A percentile compares a stretch with the other conserved stretches of the same genome.
These are phyloP conservation scores for Allolobophora icterica DNA, from an alignment of 2,888 invertebrate species.

Conservation along the genomic window DNA sequence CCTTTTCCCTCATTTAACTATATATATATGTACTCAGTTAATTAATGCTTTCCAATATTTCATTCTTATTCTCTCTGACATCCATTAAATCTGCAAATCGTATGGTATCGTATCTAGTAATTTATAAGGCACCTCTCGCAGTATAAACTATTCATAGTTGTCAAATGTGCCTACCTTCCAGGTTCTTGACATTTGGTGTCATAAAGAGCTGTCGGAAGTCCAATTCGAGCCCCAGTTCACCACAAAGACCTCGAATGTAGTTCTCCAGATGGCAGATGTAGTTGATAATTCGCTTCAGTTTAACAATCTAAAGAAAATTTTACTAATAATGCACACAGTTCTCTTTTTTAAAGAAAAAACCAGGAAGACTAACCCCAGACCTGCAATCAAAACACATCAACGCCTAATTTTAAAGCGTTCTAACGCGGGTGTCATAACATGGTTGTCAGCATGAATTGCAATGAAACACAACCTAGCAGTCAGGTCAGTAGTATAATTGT, in stretches of 20 bases:
- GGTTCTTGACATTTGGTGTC: slow-evolving; percentile 13
- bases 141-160: too few species aligned
- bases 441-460: not conserved
- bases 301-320: slow-evolving; percentile 54
- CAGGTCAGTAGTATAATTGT: not conserved
- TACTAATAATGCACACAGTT: not conserved
- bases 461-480: not conserved
- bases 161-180: not conserved
- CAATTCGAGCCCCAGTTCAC: slow-evolving; percentile 40
- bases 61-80: not conserved
- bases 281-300: slow-evolving; percentile 61
- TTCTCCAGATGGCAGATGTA: slow-evolving; percentile 60
- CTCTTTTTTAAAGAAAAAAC: not conserved
- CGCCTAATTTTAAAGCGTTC: too few species aligned
- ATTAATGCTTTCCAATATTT: not conserved
- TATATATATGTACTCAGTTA: not conserved
- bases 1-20: slow-evolving; percentile 1
- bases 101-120: too few species aligned
- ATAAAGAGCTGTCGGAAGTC: slow-evolving; percentile 10
- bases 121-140: too few species aligned
- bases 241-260: slow-evolving; percentile 48
- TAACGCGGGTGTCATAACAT: too few species aligned
- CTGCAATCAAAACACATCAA: not conserved
- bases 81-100: too few species aligned
- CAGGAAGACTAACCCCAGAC: not conserved